phyloP scores from a whole-genome alignment of 2,113 vertebrate species.

The Sylvicapra grimmia region DNA sequence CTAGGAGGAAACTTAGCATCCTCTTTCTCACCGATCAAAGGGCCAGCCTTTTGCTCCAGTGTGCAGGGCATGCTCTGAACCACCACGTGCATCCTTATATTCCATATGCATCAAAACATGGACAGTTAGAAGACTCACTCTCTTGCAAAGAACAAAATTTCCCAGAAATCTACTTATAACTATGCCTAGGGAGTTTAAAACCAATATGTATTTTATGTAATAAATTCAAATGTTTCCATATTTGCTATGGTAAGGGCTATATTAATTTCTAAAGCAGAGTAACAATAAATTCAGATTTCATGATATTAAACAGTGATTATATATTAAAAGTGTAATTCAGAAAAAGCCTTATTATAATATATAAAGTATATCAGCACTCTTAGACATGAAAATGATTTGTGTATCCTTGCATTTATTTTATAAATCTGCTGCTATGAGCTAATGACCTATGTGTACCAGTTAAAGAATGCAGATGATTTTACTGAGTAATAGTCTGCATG shows the following conservation, averaged over 20 bases:
- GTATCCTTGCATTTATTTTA: neutral
- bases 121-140: neutral
- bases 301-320: neutral
- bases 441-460: neutral
- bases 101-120: neutral
- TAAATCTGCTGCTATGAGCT: neutral
- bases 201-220: neutral
- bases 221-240: constrained; percentile 13
- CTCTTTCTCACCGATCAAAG: neutral
- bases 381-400: neutral
- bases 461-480: neutral
- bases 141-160: neutral
- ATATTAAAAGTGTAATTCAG: neutral
- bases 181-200: neutral
- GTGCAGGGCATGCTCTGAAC: neutral
- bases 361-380: neutral
- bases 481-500: neutral
- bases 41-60: neutral
- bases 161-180: neutral
- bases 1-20: neutral
- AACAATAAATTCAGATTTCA: constrained; percentile 17
- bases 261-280: constrained; percentile 1
- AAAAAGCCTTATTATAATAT: neutral
- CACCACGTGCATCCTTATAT: neutral
- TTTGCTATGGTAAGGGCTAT: neutral